A percentile compares a stretch with the other conserved stretches of the same genome.
These are phyloP conservation scores for Vollenhovia emeryi DNA, from an alignment of 1,140 invertebrate species.

Conservation along the genomic window DNA sequence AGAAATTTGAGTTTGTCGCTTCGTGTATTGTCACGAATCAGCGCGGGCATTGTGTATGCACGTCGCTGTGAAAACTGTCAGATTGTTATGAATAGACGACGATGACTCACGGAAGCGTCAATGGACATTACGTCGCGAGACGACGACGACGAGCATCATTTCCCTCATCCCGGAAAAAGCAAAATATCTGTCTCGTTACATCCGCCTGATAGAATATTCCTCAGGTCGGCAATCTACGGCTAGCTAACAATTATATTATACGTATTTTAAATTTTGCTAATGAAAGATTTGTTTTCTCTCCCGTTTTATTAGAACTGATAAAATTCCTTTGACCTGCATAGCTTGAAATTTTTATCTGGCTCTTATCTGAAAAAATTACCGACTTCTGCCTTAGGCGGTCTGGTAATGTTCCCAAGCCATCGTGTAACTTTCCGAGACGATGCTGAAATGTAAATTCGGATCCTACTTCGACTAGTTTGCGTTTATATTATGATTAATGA, in stretches of 20 bases:
- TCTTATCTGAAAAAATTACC: neutral
- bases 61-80: slow-evolving; percentile 19
- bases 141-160: neutral
- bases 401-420: neutral
- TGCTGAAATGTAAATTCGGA: neutral
- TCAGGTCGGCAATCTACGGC: neutral
- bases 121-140: slow-evolving; percentile 26
- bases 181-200: neutral
- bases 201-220: neutral
- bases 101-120: slow-evolving; percentile 28
- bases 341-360: neutral
- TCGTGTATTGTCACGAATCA: slow-evolving; percentile 14
- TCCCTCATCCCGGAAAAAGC: slow-evolving; percentile 3
- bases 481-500: slow-evolving; percentile 19
- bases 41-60: neutral
- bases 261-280: neutral
- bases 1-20: slow-evolving; percentile 1
- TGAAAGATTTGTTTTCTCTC: neutral
- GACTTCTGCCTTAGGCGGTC: neutral
- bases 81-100: slow-evolving; percentile 13
- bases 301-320: neutral
- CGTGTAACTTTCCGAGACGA: slow-evolving; percentile 15
- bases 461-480: neutral
- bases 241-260: neutral
- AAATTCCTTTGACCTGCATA: neutral